Evolutionary conservation across 2,888 invertebrate genomes (phyloP), one percentile per base, ranked within the genome.

Genomic region (Argyresthia goedartella): DNA sequence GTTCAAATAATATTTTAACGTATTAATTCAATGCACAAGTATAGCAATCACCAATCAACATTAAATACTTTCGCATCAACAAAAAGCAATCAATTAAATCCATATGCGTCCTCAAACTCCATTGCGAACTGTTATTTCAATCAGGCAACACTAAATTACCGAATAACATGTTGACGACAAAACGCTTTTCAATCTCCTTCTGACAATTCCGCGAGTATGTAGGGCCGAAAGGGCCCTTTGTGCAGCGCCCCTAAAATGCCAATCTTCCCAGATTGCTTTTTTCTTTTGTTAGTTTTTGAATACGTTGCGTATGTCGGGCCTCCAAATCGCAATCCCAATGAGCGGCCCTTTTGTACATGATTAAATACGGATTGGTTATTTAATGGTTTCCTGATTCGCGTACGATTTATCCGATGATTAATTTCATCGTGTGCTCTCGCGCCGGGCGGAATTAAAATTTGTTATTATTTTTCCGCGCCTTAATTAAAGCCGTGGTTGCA

Each of bases 251-350:
- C 80, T 79, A 81, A 54, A 84, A 81, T 82, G 85, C 85, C 85
- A 85, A 85, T 85, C 84, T 81, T 75, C 60, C 67, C 72, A 81
- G 85, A 85, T 86, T 85, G 85, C 85, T 86, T 86, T 86, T 81
- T 85, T 82, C 85, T 77, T 84, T 86, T 86, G 85, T 86, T 73
- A 79, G 81, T 82, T 80, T 25, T 78, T 82, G 81, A 85, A 85
- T 85, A 80, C 77, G 70, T 64, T 64, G 65, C 70, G 76, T 71
- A 78, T 81, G 81, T 78, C 66, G 67, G 48, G 48, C 35, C 72
- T 69, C 69, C 72, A 72, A 70, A 65, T 63, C 62, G 65, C 65
- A 71, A 62, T 62, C 58, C 57, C 25, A 25, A 25, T 25, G 46
- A 55, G 66, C 60, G 70, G 71, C 72, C 76, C 76, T 25, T 81